Evolutionary conservation across 2,888 invertebrate species (phyloP), one percentile per base, ranked within the genome.

Genomic region (Plebejus anna): DNA sequence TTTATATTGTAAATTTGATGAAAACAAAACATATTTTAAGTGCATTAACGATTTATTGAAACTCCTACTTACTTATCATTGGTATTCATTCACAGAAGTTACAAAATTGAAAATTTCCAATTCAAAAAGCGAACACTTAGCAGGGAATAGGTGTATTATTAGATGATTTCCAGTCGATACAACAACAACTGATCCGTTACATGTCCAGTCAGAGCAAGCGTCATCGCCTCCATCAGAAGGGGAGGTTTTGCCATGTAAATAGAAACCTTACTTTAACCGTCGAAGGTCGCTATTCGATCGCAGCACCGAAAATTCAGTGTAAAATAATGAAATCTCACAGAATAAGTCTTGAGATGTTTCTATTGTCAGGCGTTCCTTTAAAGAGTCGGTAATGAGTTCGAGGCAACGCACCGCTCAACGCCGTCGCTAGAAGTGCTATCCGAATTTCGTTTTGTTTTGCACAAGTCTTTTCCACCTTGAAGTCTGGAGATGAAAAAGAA

Each of bases 321-420:
- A 71, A 71, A 71, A 71, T 71, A 71, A 71, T 71, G 71, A 71
- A 71, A 22, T 71, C 71, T 71, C 71, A 42, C 71, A 42, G 42
- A 42, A 42, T 42, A 42, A 42, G 71, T 71, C 71, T 71, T 71
- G 42, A 71, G 71, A 71, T 71, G 42, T 71, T 71, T 71, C 71
- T 71, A 22, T 71, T 71, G 71, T 71, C 22, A 22, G 71, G 71
- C 55, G 42, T 71, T 42, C 71, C 42, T 71, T 71, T 71, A 9
- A 42, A 22, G 71, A 71, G 38, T 22, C 38, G 4, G 71, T 71
- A 71, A 71, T 71, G 71, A 71, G 38, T 71, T 71, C 71, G 71
- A 71, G n/a, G 42, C 71, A 71, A 71, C 38, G 42, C n/a, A 42
- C 3, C n/a, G 71, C 71, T 42, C 71, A 66, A 66, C 36, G 66